phyloP scores from a whole-genome alignment of 2,797 vertebrate species.

The Pangasius larnaudii region DNA sequence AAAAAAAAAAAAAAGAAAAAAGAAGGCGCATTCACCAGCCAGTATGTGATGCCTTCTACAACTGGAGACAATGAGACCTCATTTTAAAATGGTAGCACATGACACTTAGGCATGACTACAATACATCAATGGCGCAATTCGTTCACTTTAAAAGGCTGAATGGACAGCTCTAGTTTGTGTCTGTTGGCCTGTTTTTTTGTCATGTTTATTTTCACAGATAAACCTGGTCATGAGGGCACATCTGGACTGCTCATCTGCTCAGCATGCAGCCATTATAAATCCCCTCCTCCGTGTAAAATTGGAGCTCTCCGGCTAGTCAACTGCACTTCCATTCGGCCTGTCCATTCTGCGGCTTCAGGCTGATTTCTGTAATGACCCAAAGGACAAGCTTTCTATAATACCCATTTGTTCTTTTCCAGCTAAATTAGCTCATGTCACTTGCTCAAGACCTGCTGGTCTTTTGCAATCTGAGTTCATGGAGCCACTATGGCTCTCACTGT shows the following conservation, averaged over 20 bases:
- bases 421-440: neutral
- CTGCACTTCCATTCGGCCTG: neutral
- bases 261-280: constrained; percentile 53
- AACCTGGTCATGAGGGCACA: constrained; percentile 50
- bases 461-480: neutral
- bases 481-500: constrained; percentile 12
- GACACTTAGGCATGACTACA: constrained; percentile 19
- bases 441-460: neutral
- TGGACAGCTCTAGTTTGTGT: neutral
- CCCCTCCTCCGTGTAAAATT: constrained; percentile 37
- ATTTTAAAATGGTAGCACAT: neutral
- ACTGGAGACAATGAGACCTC: neutral
- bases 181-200: constrained; percentile 36
- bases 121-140: neutral
- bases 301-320: constrained; percentile 6
- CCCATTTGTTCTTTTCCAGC: neutral
- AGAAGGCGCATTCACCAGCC: neutral
- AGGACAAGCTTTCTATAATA: neutral
- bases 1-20: neutral
- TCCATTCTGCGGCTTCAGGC: neutral
- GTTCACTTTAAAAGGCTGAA: neutral
- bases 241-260: constrained; percentile 60
- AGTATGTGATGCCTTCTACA: neutral
- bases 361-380: neutral
- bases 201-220: constrained; percentile 42